Evolutionary conservation across 2,797 vertebrate genomes (phyloP), one percentile per base, ranked within the genome.

Genomic region (Cossypha dichroa): DNA sequence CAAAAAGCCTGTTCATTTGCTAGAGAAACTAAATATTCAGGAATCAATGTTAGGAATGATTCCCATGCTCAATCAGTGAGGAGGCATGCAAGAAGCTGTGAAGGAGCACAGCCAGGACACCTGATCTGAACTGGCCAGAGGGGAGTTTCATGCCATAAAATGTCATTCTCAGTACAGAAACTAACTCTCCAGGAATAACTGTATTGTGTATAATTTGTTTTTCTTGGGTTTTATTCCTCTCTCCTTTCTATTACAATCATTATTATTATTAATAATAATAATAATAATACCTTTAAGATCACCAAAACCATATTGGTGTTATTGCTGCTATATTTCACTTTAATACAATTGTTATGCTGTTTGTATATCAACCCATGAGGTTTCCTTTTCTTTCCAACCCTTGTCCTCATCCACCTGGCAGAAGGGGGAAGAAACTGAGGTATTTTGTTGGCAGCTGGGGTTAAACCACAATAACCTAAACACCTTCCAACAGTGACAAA

Each of bases 241-340:
- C 15, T n/a, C 29, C 19, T 54, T n/a, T 9, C 12, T 29, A 6
- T 2, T 15, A 5, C 5, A n/a, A 33, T 3, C 43, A 7, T 11
- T 51, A 18, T 5, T n/a, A 13, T 5, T 55, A 22, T 13, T 55
- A 34, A 34, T 34, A 34, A 34, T 34, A 34, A 34, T 34, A 34
- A 34, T 34, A 34, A 34, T 34, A 34, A 23, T 41, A 17, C 15
- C 9, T 64, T 56, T 20, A 28, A 20, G n/a, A 17, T 20, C 15
- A 64, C 25, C 22, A 51, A 54, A 12, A 19, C 49, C 28, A 14
- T 21, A 10, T 9, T 38, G 6, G 4, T 28, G 5, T 36, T 64
- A 7, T 15, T 59, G 9, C 9, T 79, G 15, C 31, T 38, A 18
- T 21, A 46, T 73, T 66, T 45, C 36, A 9, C 5, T 40, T 46